Evolutionary conservation across 1,140 invertebrate genomes (phyloP).

Genomic region (Pollicipes pollicipes): DNA sequence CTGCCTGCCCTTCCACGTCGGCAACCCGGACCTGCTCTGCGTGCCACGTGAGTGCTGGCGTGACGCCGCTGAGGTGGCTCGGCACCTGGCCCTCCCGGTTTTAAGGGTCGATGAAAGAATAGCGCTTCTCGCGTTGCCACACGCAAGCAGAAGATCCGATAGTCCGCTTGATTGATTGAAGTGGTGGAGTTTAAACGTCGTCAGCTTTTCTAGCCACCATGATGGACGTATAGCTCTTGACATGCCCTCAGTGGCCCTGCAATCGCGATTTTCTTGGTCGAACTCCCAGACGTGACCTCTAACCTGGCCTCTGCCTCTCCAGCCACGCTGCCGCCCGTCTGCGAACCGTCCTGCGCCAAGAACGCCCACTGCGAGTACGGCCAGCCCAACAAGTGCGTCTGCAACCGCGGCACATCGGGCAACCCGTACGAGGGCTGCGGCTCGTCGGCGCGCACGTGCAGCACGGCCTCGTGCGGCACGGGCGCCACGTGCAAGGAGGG

Average conservation of each 20-base stretch:
- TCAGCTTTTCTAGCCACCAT: no score
- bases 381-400: slow-evolving; percentile 50
- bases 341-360: slow-evolving; percentile 53
- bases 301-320: no score
- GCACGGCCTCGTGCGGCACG: slow-evolving; percentile 48
- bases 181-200: no score
- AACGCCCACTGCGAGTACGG: slow-evolving; percentile 79
- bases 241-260: no score
- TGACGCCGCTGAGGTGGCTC: not conserved
- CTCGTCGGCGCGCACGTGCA: slow-evolving; percentile 32
- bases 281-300: no score
- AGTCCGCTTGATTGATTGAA: no score
- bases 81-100: no score
- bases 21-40: slow-evolving; percentile 69
- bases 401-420: slow-evolving; percentile 59
- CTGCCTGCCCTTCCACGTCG: slow-evolving; percentile 68
- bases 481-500: slow-evolving; percentile 59
- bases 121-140: no score
- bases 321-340: slow-evolving; percentile 57
- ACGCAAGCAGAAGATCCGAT: no score
- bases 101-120: no score
- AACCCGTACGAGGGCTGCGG: slow-evolving; percentile 72
- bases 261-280: no score
- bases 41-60: slow-evolving; percentile 62
- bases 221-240: no score